phyloP scores from a whole-genome alignment of 2,888 invertebrate species.

The Chymomyza caudatula region DNA sequence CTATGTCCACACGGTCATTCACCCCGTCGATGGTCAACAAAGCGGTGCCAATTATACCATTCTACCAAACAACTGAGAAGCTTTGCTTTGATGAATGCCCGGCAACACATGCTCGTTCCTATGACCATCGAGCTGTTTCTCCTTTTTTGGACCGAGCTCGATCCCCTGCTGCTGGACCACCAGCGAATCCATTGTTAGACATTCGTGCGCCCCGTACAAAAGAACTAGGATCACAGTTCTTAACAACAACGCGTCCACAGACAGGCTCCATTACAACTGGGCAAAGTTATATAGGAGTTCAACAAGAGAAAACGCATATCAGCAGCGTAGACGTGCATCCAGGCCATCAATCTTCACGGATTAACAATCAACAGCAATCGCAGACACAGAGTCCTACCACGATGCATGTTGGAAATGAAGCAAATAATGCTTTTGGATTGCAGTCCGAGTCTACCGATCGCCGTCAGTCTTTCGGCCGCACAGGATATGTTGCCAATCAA shows the following conservation, averaged over 20 bases:
- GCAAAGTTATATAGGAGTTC: slow-evolving; percentile 77
- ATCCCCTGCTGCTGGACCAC: slow-evolving; percentile 86
- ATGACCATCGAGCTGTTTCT: slow-evolving; percentile 83
- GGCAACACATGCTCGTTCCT: slow-evolving; percentile 81
- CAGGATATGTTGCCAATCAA: slow-evolving; percentile 76
- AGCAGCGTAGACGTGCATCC: slow-evolving; percentile 79
- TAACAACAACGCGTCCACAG: slow-evolving; percentile 65
- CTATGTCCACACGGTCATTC: slow-evolving; percentile 79
- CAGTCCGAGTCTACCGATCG: slow-evolving; percentile 63
- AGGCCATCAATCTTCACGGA: slow-evolving; percentile 78
- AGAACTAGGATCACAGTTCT: slow-evolving; percentile 75
- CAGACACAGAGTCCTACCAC: slow-evolving; percentile 77
- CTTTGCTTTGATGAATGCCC: slow-evolving; percentile 84
- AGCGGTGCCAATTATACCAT: slow-evolving; percentile 86
- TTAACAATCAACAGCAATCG: slow-evolving; percentile 77
- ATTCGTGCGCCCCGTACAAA: slow-evolving; percentile 83
- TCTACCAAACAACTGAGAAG: slow-evolving; percentile 85
- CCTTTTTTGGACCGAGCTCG: slow-evolving; percentile 84
- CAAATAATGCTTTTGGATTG: slow-evolving; percentile 81
- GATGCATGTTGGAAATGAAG: slow-evolving; percentile 80
- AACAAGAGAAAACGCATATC: slow-evolving; percentile 79
- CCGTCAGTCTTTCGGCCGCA: slow-evolving; percentile 70
- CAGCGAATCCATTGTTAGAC: slow-evolving; percentile 82
- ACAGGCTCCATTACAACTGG: slow-evolving; percentile 77
- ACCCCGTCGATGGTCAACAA: slow-evolving; percentile 85